phyloP scores from a whole-genome alignment of 2,797 vertebrate species.

The Poecilia picta region DNA sequence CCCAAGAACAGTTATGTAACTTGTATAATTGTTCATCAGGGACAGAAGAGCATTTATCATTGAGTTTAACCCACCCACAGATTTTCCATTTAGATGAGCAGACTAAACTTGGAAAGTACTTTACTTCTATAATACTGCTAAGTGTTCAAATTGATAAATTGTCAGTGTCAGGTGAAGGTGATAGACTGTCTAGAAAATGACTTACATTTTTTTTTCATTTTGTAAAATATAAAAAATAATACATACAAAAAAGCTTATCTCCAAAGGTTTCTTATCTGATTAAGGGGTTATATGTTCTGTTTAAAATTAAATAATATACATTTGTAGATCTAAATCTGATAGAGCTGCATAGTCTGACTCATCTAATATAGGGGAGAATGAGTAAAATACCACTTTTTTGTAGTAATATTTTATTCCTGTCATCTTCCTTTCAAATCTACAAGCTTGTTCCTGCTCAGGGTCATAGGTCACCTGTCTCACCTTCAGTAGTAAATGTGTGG shows the following conservation, averaged over 20 bases:
- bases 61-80: slow-evolving; percentile 9
- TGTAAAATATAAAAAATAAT: neutral
- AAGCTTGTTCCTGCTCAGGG: neutral
- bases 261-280: neutral
- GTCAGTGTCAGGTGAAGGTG: neutral
- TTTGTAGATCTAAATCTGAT: slow-evolving; percentile 11
- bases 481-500: neutral
- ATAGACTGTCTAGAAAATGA: neutral
- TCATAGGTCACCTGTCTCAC: neutral
- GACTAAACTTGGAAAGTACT: neutral
- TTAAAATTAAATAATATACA: neutral
- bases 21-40: neutral
- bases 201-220: neutral
- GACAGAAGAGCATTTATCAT: slow-evolving; percentile 14
- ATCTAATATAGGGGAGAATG: neutral
- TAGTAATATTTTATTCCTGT: neutral
- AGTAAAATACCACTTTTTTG: neutral
- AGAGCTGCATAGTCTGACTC: slow-evolving; percentile 23
- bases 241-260: neutral
- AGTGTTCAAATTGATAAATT: neutral
- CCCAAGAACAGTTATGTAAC: slow-evolving; percentile 4
- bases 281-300: neutral
- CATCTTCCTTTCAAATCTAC: neutral
- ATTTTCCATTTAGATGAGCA: slow-evolving; percentile 16
- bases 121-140: neutral